These are phyloP conservation scores for Trachops cirrhosus DNA, from an alignment of 2,797 vertebrate genomes.

Conservation along the genomic window DNA sequence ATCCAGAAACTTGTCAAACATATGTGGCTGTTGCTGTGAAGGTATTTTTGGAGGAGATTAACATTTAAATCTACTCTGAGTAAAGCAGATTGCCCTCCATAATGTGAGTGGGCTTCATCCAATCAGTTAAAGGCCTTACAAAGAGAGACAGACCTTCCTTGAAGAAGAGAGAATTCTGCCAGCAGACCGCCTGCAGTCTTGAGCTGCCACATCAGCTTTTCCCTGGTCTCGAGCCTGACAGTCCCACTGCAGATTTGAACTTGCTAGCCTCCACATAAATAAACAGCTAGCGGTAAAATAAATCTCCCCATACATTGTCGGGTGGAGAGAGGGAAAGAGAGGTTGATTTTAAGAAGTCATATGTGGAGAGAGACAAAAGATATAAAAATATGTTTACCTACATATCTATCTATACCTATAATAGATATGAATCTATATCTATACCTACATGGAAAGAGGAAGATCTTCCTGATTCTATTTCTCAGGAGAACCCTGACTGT, in stretches of 20 bases:
- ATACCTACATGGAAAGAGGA: neutral
- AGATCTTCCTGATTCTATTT: neutral
- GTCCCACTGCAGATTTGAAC: neutral
- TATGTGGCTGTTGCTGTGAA: neutral
- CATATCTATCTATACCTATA: neutral
- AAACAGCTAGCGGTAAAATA: neutral
- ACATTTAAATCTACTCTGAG: neutral
- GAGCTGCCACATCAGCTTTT: neutral
- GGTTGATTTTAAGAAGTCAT: neutral
- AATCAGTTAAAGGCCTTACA: neutral
- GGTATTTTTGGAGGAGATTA: neutral
- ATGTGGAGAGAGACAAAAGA: neutral
- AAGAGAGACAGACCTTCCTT: neutral
- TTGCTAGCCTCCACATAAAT: neutral
- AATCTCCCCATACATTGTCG: neutral
- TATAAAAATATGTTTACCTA: neutral
- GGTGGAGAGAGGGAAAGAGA: neutral
- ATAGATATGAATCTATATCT: neutral
- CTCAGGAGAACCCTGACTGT: neutral
- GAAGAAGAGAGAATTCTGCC: neutral
- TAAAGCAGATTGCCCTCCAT: neutral
- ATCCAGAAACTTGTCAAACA: neutral
- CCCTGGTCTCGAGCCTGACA: neutral
- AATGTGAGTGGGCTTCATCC: neutral
- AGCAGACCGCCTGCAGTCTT: neutral